These are phyloP conservation scores for Campylomormyrus numenius DNA, from an alignment of 2,113 vertebrate species.

Conservation along the genomic window DNA sequence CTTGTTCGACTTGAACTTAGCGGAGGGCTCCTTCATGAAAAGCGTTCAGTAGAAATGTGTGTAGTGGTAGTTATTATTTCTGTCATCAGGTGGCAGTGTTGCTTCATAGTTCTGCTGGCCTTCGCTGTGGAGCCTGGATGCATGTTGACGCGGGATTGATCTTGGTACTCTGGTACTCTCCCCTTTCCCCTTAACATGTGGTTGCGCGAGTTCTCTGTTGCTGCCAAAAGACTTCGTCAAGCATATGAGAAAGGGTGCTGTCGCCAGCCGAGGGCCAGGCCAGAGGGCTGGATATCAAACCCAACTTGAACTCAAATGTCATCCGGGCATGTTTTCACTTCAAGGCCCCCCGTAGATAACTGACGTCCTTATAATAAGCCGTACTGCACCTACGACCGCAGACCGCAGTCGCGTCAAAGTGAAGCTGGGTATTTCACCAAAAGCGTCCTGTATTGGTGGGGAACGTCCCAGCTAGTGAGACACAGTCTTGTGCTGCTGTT, in stretches of 20 bases:
- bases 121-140: neutral
- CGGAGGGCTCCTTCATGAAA: neutral
- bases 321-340: neutral
- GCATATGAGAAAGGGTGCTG: neutral
- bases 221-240: neutral
- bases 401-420: neutral
- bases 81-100: neutral
- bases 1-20: neutral
- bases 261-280: neutral
- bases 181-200: neutral
- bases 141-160: neutral
- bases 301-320: neutral
- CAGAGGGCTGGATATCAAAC: neutral
- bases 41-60: neutral
- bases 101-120: neutral
- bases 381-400: neutral
- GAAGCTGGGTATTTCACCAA: neutral
- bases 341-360: neutral
- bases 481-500: neutral
- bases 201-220: neutral
- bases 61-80: neutral
- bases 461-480: neutral
- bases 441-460: neutral
- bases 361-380: neutral
- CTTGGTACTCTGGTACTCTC: neutral